Base-by-base conservation (phyloP, 2,888 invertebrate genomes). In the Phasia obesa region DNA sequence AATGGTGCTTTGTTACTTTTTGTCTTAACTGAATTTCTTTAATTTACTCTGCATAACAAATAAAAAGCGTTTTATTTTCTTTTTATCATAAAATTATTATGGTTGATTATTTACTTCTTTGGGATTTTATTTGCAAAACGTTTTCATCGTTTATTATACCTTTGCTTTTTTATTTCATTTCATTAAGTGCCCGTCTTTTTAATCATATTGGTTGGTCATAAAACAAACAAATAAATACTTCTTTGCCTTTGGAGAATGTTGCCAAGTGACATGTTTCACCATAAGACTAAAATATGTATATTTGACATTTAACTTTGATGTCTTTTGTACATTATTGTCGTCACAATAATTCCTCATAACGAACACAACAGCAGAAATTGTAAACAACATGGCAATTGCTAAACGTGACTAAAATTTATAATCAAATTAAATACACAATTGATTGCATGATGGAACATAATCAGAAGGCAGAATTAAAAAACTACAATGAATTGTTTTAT, bases 311-410 rank as follows among this genome's bases (percentile, higher is more conserved):
- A 57, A 44, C 67, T 35, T 59, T 38, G 55, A 35, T 5, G 35
- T 35, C 31, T 55, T 25, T 42, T 38, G 42, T 62, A 44, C 19
- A 53, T 25, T 73, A 19, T 62, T 60, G 42, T 31, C 6, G 44
- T 55, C 17, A 44, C n/a, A 53, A n/a, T 21, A 35, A 35, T 44
- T 42, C 19, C 15, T 53, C 31, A 19, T 13, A 49, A 51, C 31
- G 23, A 57, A 51, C 35, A 59, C 60, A 35, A 60, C 47, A 60
- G 57, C 38, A 64, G 27, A 57, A 74, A 78, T 73, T 62, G 67
- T 82, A 62, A 82, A 74, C 78, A 78, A 78, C 51, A 81, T 77
- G 42, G 17, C 81, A 81, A 78, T 78, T 59, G 44, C 31, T 47
- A 42, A 17, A 78, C 82, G 82, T 82, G 82, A 82, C 78, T 59